A percentile compares a stretch with the other conserved stretches of the same genome.
These are phyloP conservation scores for Semnornis frantzii DNA, from an alignment of 2,113 vertebrate genomes.

Conservation along the genomic window DNA sequence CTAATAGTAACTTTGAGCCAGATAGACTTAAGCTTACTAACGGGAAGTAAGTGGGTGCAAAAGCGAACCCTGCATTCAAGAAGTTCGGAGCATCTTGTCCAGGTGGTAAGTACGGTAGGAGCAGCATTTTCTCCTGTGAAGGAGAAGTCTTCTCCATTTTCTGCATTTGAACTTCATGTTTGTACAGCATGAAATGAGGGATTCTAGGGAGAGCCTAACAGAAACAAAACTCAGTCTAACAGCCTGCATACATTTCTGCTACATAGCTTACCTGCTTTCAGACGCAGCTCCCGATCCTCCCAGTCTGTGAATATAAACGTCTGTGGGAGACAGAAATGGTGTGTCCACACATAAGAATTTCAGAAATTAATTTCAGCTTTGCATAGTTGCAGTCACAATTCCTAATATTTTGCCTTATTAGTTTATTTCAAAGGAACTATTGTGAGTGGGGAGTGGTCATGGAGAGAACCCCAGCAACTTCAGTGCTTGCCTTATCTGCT, in stretches of 20 bases:
- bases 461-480: background rate
- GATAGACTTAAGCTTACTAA: background rate
- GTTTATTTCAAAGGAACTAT: background rate
- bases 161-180: background rate
- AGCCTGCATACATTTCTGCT: background rate
- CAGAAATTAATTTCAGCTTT: background rate
- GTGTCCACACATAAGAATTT: background rate
- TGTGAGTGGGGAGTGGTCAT: rapidly evolving
- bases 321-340: slow-evolving; percentile 63
- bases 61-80: background rate
- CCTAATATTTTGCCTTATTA: background rate
- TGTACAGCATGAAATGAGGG: background rate
- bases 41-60: background rate
- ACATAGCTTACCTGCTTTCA: slow-evolving; percentile 79
- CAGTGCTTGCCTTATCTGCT: background rate
- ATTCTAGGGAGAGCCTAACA: background rate
- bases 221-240: background rate
- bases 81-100: background rate
- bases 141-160: background rate
- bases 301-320: slow-evolving; percentile 96
- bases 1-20: background rate
- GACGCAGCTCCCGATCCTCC: slow-evolving; percentile 86
- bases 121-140: background rate
- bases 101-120: background rate
- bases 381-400: background rate